Base-by-base conservation (phyloP, 2,113 vertebrate species). In the Menidia beryllina region DNA sequence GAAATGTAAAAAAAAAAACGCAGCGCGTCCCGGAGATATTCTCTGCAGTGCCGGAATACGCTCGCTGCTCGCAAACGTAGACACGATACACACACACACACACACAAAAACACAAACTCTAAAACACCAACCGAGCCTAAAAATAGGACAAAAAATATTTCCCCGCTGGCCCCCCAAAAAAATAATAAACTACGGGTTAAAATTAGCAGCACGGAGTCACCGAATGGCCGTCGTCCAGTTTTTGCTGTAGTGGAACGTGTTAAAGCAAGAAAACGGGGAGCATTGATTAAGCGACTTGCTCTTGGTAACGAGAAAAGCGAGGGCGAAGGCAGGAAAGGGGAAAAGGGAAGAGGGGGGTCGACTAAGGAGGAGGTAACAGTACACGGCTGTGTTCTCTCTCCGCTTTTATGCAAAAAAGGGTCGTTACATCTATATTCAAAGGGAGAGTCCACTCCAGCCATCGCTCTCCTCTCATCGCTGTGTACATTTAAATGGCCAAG, bases 341-440 rank as follows among this genome's bases (percentile, higher is more conserved):
- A 62, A 47, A 71, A 34, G 48, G 56, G 70, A 69, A 75, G 65
- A 74, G 57, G 38, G 77, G 64, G 82, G 55, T 65, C 64, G 79
- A 64, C 38, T 21, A 72, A 55, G 78, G 74, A 72, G 81, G 78
- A 75, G 69, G 72, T 75, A 83, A 89, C 82, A 86, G 77, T 79
- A 71, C 63, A 69, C 15, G 62, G 75, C 86, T 83, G 66, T 85
- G 75, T 81, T 83, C 77, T 64, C 77, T 64, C 58, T 54, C 56
- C 62, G 86, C 63, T 65, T 72, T 78, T 72, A 89, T 87, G 77
- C 83, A 84, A 81, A 85, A 82, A 78, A 60, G 63, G 69, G 78
- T 55, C 45, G 74, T 68, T 85, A 57, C 72, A 86, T 89, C 74
- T 88, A 81, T 84, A 90, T 91, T 90, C 86, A 88, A 86, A 89